Conservation (phyloP, 2,113 vertebrate species). For the Ciconia stormi region DNA sequence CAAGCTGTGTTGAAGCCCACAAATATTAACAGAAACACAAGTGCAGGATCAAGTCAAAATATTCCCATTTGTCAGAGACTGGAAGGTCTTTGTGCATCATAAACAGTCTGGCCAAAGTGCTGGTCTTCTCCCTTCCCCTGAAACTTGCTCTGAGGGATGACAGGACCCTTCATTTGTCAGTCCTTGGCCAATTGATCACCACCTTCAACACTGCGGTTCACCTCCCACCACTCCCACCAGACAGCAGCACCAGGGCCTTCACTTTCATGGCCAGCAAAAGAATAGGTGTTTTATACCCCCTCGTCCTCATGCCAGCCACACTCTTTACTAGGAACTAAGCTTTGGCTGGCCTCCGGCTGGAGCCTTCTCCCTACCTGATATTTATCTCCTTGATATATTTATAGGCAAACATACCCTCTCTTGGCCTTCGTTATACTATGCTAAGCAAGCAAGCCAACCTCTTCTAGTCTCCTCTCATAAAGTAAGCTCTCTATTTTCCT, state of each 20-base stretch:
- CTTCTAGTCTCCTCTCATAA: background rate
- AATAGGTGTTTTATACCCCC: background rate
- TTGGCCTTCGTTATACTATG: background rate
- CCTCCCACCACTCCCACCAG: background rate
- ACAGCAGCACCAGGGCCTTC: background rate
- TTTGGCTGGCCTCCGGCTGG: background rate
- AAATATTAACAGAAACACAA: background rate
- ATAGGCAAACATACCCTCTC: background rate
- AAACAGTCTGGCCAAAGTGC: background rate
- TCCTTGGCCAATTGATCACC: background rate
- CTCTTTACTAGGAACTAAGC: background rate
- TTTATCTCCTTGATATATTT: slow-evolving; percentile 11
- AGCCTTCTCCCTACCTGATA: background rate
- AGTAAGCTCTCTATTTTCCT: background rate
- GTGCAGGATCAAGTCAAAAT: background rate
- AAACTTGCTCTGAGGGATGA: background rate
- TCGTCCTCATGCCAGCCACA: background rate
- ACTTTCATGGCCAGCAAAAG: background rate
- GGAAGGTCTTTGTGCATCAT: background rate
- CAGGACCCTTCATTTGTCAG: background rate
- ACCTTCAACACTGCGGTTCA: background rate
- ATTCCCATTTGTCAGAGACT: background rate
- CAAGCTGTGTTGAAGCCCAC: background rate
- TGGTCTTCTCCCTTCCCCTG: background rate
- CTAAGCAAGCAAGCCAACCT: slow-evolving; percentile 3